phyloP scores from a whole-genome alignment of 2,888 invertebrate genomes.

The Ophonus ardosiacus region DNA sequence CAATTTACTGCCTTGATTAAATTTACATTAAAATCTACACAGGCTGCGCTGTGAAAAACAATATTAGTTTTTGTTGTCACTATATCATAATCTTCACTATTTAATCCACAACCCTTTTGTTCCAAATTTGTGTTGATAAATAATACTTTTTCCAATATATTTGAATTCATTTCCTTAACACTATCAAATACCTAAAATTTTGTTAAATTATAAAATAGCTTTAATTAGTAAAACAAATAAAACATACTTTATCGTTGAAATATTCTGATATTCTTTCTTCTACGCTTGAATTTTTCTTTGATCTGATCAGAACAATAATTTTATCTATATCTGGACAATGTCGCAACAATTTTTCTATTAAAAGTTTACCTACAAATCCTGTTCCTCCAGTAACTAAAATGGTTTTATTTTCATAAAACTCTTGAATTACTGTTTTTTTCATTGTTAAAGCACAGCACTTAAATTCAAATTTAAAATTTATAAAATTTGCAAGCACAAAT shows the following conservation, averaged over 20 bases:
- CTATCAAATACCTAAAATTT: conserved; percentile 1
- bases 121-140: background rate
- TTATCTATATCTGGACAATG: background rate
- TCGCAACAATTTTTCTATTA: conserved; percentile 41
- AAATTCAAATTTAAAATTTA: too few species aligned
- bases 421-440: background rate
- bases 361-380: conserved; percentile 13
- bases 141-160: background rate
- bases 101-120: background rate
- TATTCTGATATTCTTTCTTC: background rate
- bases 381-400: background rate
- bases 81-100: background rate
- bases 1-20: background rate
- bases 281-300: background rate
- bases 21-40: background rate
- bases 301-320: background rate
- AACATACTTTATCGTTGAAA: conserved; percentile 8
- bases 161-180: background rate
- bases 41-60: conserved; percentile 24
- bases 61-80: background rate
- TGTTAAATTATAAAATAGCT: background rate
- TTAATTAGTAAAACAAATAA: background rate
- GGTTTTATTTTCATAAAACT: too few species aligned
- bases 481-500: too few species aligned
- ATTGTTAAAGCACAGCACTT: too few species aligned